Percentiles rank a stretch among this genome's conserved stretches.
phyloP scores from a whole-genome alignment of 2,113 vertebrate genomes.

The Tyrannus savana region DNA sequence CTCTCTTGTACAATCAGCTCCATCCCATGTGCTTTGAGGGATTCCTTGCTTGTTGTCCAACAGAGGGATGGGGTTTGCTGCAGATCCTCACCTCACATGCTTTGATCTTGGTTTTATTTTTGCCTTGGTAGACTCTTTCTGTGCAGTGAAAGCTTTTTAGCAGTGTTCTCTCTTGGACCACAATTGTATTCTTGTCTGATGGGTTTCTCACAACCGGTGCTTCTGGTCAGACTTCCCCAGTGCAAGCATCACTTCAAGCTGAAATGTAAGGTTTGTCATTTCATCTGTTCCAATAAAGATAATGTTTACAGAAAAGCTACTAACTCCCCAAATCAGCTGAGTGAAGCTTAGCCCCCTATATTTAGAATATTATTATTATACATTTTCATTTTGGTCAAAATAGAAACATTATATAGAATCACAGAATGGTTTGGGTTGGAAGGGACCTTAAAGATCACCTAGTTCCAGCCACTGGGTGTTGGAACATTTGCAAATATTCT shows the following conservation, averaged over 20 bases:
- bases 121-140: not conserved
- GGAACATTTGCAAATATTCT: not conserved
- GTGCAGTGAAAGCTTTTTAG: not conserved
- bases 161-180: not conserved
- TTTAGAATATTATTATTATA: not conserved
- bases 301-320: not conserved
- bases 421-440: not conserved
- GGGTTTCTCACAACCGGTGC: not conserved
- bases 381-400: not conserved
- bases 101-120: not conserved
- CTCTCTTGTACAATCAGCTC: not conserved
- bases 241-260: not conserved
- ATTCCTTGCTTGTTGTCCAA: not conserved
- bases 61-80: not conserved
- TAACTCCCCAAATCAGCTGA: not conserved
- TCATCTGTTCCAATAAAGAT: not conserved
- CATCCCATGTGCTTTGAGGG: accelerated
- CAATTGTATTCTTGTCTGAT: not conserved
- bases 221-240: not conserved
- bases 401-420: not conserved
- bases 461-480: not conserved
- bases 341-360: not conserved
- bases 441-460: not conserved
- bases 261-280: not conserved
- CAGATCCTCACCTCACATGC: not conserved